Conservation (phyloP, 2,797 vertebrate species). For the Eupleurogrammus muticus region DNA sequence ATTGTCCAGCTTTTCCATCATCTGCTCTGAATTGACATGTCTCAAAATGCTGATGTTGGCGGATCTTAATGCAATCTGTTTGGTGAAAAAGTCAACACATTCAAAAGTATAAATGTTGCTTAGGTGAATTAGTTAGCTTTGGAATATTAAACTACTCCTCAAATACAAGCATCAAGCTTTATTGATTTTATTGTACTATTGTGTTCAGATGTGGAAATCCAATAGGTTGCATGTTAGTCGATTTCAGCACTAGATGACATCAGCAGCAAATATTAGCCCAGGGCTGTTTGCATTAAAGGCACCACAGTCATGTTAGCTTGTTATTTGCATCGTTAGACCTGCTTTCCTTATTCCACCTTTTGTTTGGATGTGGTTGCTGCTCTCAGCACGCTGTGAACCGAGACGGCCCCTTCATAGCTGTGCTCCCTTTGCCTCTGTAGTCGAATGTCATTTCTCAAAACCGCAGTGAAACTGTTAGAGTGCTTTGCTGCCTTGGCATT, state of each 20-base stretch:
- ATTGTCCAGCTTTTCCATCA: constrained; percentile 37
- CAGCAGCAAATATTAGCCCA: constrained; percentile 16
- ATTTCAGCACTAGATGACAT: not conserved
- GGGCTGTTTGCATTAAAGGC: constrained; percentile 33
- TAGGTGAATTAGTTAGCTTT: not conserved
- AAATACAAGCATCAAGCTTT: not conserved
- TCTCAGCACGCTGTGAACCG: constrained; percentile 35
- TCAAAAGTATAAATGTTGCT: no score
- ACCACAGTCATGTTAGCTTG: constrained; percentile 26
- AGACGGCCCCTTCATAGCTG: constrained; percentile 35
- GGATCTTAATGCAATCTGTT: constrained; percentile 50
- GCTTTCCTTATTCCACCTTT: constrained; percentile 50
- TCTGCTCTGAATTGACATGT: constrained; percentile 50
- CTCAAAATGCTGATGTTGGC: constrained; percentile 46
- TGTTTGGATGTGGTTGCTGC: constrained; percentile 76
- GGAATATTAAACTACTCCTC: not conserved
- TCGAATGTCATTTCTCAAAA: constrained; percentile 67
- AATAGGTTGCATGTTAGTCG: not conserved
- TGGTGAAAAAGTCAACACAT: constrained; percentile 16
- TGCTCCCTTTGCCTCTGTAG: constrained; percentile 42
- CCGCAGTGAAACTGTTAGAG: constrained; percentile 69
- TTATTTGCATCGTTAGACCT: constrained; percentile 53
- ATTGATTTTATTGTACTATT: not conserved
- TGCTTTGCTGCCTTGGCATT: constrained; percentile 42
- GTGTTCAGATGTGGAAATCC: constrained; percentile 1